Conservation (phyloP, 1,140 invertebrate species). For the Conus betulinus region DNA sequence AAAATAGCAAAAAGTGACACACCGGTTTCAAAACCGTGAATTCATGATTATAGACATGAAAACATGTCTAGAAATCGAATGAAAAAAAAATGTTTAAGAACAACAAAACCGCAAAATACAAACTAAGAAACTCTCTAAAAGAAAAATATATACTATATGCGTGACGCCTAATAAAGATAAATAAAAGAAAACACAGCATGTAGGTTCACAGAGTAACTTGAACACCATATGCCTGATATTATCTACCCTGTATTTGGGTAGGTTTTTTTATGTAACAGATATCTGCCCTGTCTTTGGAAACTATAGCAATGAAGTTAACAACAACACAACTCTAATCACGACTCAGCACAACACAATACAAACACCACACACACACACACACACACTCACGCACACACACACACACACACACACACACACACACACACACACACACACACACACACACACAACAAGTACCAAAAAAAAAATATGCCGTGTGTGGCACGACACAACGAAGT, state of each 20-base stretch:
- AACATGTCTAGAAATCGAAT: too few species aligned
- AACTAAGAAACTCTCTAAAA: not conserved
- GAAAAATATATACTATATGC: not conserved
- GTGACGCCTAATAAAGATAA: not conserved
- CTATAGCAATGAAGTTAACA: not conserved
- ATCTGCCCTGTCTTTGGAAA: not conserved
- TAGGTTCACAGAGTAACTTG: not conserved
- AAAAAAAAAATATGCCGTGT: not conserved
- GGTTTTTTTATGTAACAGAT: not conserved
- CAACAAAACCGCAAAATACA: too few species aligned
- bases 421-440: not conserved
- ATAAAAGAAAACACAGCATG: not conserved
- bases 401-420: not conserved
- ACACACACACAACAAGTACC: not conserved
- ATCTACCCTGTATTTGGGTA: too few species aligned
- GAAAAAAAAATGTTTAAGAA: too few species aligned
- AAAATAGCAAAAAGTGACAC: too few species aligned
- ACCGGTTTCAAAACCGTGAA: too few species aligned
- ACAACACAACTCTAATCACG: not conserved
- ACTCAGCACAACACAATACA: not conserved
- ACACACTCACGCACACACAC: not conserved
- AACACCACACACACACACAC: not conserved
- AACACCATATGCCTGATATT: not conserved
- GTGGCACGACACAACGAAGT: constrained; percentile 1
- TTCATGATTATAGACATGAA: too few species aligned